Base-by-base conservation (phyloP, 1,140 invertebrate species). In the Stegodyphus dumicola region DNA sequence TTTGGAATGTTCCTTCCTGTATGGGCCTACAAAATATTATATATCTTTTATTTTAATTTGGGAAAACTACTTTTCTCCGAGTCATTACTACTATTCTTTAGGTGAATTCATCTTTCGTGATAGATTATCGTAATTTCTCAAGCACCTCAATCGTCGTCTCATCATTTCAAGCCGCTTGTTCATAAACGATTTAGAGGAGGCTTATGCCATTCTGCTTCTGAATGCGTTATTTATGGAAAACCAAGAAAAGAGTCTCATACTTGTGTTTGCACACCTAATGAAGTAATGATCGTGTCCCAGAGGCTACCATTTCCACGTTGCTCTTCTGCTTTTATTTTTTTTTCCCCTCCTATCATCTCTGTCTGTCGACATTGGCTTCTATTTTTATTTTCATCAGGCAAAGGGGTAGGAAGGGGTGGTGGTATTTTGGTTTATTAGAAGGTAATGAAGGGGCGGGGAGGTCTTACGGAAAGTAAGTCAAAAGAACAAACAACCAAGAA, bases 261-360 rank as follows among this genome's bases (percentile, higher is more conserved):
- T 65, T 48, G 18, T 85, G 73, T 85, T 76, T 85, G 81, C 81
- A 85, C 81, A 85, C 81, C 81, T 85, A 85, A 85, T 85, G 81
- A 85, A 85, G 75, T 85, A 85, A 85, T 85, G 81, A 85, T 85
- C 75, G 49, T 77, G 75, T 85, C 81, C 71, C 81, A 77, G 49
- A 83, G 71, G 80, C 70, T 52, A 67, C 69, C 80, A 73, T 80
- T 80, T 80, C 77, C 67, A 71, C 53, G 49, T 52, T n/a, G 17
- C 56, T 9, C 15, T 60, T 60, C 15, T 60, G 17, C 56, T 9
- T 5, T 60, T 60, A 0, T 60, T 3, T 33, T 33, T 33, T 33
- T 33, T 33, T 33, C 33, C 33, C n/a, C n/a, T n/a, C n/a, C 33
- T 33, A 33, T 33, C 33, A 33, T 60, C 1, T 5, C 56, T 60